These are phyloP conservation scores for Apamea anceps DNA, from an alignment of 2,888 invertebrate species.

Conservation along the genomic window DNA sequence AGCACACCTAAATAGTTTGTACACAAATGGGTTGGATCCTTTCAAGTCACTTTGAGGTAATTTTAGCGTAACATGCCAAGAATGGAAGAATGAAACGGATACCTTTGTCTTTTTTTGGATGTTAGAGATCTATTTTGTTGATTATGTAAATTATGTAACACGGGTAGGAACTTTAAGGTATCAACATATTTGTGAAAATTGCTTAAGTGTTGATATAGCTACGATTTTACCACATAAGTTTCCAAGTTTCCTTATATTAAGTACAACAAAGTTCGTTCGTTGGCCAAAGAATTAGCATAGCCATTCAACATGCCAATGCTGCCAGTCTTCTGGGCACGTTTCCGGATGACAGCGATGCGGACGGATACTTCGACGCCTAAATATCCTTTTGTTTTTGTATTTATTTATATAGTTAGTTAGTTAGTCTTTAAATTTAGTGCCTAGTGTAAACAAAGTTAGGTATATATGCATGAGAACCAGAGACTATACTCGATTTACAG, in stretches of 20 bases:
- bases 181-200: neutral
- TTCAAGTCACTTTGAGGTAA: conserved; percentile 16
- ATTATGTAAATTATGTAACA: conserved; percentile 2
- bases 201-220: neutral
- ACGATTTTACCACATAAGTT: neutral
- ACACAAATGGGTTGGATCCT: conserved; percentile 31
- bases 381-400: no score
- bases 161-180: no score
- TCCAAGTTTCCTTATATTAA: neutral
- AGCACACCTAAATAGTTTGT: conserved; percentile 37
- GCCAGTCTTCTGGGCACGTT: no score
- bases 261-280: neutral
- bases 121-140: neutral
- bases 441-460: neutral
- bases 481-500: neutral
- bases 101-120: neutral
- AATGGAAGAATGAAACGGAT: conserved; percentile 33
- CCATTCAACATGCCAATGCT: no score
- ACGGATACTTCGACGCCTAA: no score
- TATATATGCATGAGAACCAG: neutral
- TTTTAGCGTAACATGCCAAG: conserved; percentile 24
- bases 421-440: no score
- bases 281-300: no score
- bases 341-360: no score
- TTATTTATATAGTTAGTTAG: no score